phyloP scores from a whole-genome alignment of 2,797 vertebrate species.

The Allobates femoralis region DNA sequence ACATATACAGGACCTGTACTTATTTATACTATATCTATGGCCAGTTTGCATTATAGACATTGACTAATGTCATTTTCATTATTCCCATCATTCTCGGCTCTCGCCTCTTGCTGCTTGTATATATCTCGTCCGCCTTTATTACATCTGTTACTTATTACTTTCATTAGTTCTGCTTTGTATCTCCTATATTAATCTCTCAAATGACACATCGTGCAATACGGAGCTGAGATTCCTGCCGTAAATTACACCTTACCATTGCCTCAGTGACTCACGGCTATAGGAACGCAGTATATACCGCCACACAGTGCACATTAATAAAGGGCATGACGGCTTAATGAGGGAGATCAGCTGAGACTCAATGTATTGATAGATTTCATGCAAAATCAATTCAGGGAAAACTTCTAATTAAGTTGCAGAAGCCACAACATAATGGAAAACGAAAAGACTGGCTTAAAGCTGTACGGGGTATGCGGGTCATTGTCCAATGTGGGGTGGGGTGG shows the following conservation, averaged over 20 bases:
- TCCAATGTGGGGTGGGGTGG: too few species aligned
- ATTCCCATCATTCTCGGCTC: not conserved
- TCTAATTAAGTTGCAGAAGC: not conserved
- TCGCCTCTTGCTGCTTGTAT: not conserved
- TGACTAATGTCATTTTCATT: not conserved
- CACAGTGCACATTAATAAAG: conserved; percentile 6
- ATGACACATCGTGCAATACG: not conserved
- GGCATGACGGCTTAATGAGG: not conserved
- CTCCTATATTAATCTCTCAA: conserved; percentile 16
- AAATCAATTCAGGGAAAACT: not conserved
- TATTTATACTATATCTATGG: not conserved
- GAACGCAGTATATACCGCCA: not conserved
- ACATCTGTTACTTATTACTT: conserved; percentile 32
- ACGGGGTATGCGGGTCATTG: too few species aligned
- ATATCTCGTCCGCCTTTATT: not conserved
- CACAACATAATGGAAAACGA: not conserved
- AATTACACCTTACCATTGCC: not conserved
- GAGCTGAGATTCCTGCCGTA: not conserved
- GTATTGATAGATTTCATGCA: not conserved
- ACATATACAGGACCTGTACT: not conserved
- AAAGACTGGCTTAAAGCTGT: not conserved
- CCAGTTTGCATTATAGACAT: not conserved
- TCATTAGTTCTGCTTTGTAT: conserved; percentile 23
- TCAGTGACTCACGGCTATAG: not conserved
- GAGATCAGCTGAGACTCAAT: not conserved